Percentiles rank a stretch among this genome's conserved stretches.
These are phyloP conservation scores for Yponomeuta plumbellus DNA, from an alignment of 2,888 invertebrate species.

Conservation along the genomic window DNA sequence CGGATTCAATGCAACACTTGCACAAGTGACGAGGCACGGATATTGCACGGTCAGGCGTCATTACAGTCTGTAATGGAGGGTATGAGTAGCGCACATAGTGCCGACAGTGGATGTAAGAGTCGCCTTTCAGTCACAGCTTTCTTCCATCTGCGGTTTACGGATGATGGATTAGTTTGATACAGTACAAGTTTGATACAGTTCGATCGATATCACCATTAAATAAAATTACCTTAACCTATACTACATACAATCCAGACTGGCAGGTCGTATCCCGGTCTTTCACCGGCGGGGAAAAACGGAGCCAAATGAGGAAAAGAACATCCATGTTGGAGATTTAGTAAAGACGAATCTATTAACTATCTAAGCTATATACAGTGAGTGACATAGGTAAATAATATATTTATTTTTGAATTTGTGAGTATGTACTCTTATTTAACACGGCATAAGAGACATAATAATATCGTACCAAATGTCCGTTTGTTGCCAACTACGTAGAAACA, in stretches of 20 bases:
- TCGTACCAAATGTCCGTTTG: no score
- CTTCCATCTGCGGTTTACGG: background rate
- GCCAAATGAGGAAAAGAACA: no score
- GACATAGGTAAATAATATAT: no score
- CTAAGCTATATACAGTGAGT: no score
- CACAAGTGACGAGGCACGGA: conserved; percentile 27
- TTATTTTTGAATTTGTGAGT: no score
- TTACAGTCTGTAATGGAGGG: conserved; percentile 36
- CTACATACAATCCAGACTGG: no score
- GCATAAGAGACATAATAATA: no score
- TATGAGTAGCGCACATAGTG: conserved; percentile 23
- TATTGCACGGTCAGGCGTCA: conserved; percentile 48
- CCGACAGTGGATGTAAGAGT: conserved; percentile 23
- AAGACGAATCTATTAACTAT: no score
- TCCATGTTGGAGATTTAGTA: no score
- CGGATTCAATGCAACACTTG: conserved; percentile 19
- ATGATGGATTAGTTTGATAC: background rate
- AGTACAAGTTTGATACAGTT: background rate
- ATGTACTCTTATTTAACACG: no score
- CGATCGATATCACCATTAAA: background rate
- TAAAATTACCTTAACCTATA: background rate
- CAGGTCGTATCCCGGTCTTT: no score
- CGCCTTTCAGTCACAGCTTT: background rate
- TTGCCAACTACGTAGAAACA: background rate
- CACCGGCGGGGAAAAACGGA: no score